Base-by-base conservation (phyloP, 37 sponge, comb jelly and placozoan genomes). In the Chondrilla cf. caribensis region DNA sequence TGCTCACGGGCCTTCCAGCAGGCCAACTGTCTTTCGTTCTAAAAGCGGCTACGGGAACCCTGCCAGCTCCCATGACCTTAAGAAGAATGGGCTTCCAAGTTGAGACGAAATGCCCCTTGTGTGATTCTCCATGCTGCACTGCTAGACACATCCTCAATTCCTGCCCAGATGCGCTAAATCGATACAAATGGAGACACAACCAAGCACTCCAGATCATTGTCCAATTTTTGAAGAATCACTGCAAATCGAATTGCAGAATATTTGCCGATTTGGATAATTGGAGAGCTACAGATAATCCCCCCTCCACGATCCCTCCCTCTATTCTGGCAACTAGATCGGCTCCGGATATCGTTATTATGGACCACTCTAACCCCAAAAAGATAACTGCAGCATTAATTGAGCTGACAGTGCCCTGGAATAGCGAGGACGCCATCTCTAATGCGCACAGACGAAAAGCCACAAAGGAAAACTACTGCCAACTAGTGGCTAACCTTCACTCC, bases 231-330 rank as follows among this genome's bases (percentile, higher is more conserved):
- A 38, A 32, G 19, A 22, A 31, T 3, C 37, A 70, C 38, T 38
- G 5, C 5, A 17, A 22, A 70, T 5, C 7, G 4, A 37, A 31
- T 31, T 70, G 31, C 21, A 17, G 21, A 5, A 18, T 38, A 5
- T 70, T 19, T 47, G 51, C 51, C 18, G 72, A 70, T 21, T 29
- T 70, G 72, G 39, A 70, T 7, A 70, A 17, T 38, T 70, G 37
- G 39, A 70, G 72, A 70, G 72, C 72, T 7, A 37, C 40, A 29
- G 72, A 70, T 7, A 70, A 70, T 38, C 72, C 72, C 3, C 72
- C 72, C 8, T 5, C 19, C 5, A 70, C 72, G 7, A 37, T 70
- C 37, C 72, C 72, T 19, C 72, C 72, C 22, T 9, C 5, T 38
- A 31, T 31, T 8, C 8, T 70, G 21, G 19, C 37, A 9, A 70